A percentile compares a stretch with the other conserved stretches of the same genome.
These are phyloP conservation scores for Enteromius paludinosus DNA, from an alignment of 2,797 vertebrate species.

Conservation along the genomic window DNA sequence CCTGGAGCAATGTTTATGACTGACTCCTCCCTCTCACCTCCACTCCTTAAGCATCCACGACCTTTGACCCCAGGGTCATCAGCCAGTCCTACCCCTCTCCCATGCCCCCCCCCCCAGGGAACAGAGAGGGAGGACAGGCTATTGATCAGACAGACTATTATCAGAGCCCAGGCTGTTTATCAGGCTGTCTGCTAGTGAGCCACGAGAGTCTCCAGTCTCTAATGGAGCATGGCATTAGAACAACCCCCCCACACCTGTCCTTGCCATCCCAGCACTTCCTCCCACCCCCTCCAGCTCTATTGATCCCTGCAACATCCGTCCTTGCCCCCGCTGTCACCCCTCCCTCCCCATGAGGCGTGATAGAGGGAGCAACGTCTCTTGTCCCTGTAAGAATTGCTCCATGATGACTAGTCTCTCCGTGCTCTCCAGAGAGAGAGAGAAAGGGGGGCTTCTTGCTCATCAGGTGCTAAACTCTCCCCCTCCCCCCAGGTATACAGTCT, in stretches of 20 bases:
- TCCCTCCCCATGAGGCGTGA: conserved; percentile 44
- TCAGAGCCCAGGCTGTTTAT: conserved; percentile 79
- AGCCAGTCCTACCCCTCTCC: conserved; percentile 41
- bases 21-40: conserved; percentile 22
- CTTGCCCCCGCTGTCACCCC: conserved; percentile 60
- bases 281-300: conserved; percentile 72
- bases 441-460: conserved; percentile 2
- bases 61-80: conserved; percentile 51
- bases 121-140: conserved; percentile 64
- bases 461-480: conserved; percentile 34
- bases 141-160: conserved; percentile 83
- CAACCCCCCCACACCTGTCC: conserved; percentile 74
- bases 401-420: conserved; percentile 62
- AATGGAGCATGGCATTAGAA: conserved; percentile 72
- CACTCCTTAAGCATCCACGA: conserved; percentile 43
- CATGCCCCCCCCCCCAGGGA: conserved; percentile 45
- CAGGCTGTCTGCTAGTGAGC: conserved; percentile 74
- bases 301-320: conserved; percentile 70
- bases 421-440: conserved; percentile 51
- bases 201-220: conserved; percentile 71
- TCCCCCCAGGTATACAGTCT: conserved; percentile 54
- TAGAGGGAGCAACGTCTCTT: conserved; percentile 62
- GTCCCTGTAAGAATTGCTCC: conserved; percentile 61
- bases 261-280: conserved; percentile 64
- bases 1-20: conserved; percentile 29